Percentiles rank a stretch among this genome's conserved stretches.
Evolutionary conservation across 2,113 vertebrate genomes (phyloP).

Genomic region (Chaetura pelagica): DNA sequence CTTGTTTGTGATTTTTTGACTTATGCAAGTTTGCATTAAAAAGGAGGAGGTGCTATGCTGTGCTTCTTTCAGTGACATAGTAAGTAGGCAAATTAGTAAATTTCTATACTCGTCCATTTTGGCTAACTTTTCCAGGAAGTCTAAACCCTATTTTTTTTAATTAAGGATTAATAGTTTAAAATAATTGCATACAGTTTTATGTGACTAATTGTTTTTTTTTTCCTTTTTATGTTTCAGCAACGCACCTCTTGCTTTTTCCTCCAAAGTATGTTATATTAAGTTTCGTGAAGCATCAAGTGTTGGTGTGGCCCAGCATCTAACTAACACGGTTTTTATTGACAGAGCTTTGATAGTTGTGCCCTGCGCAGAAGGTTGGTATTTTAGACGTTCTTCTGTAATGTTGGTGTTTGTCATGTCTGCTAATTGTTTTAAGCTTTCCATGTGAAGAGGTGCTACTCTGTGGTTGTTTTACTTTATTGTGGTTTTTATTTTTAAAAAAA

Average conservation of each 20-base stretch:
- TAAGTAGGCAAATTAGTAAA: not conserved
- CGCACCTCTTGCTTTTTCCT: conserved; percentile 91
- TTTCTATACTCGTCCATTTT: not conserved
- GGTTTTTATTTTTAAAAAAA: not conserved
- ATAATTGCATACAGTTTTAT: not conserved
- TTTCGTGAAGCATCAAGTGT: conserved; percentile 95
- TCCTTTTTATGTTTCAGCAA: conserved; percentile 85
- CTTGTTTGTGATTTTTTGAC: not conserved
- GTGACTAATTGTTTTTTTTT: conserved; percentile 4
- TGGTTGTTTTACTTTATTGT: not conserved
- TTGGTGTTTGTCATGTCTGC: conserved; percentile 56
- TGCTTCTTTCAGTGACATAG: not conserved
- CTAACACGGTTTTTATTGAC: conserved; percentile 99
- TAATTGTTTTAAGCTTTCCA: conserved; percentile 46
- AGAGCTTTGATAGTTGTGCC: conserved; percentile 99
- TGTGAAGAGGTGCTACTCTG: conserved; percentile 31
- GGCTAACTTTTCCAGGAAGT: not conserved
- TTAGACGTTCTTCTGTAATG: conserved; percentile 22
- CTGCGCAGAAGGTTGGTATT: conserved; percentile 96
- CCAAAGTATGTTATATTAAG: conserved; percentile 99
- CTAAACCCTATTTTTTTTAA: not conserved
- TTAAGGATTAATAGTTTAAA: not conserved
- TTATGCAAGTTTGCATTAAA: not conserved
- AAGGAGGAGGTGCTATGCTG: not conserved
- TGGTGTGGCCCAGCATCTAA: conserved; percentile 98